Evolutionary conservation across 1,140 invertebrate species (phyloP), one percentile per base, ranked within the genome.

Genomic region (Aphaenogaster ashmeadi): DNA sequence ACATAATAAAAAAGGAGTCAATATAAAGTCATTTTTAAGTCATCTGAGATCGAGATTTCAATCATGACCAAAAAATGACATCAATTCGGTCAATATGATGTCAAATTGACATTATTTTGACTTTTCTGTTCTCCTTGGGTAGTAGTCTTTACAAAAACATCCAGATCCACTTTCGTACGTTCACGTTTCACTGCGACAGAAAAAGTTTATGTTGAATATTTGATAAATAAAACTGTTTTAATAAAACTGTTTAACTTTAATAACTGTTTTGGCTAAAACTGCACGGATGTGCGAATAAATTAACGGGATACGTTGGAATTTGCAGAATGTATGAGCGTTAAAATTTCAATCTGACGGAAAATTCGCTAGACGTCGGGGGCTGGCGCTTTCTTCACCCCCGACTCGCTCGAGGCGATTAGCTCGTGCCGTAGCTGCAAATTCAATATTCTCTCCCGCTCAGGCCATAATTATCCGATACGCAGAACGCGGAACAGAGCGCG

Each of bases 401-500:
- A 21, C 7, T 18, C 64, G 44, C 44, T 50, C 71, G 21, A 47
- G 18, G 18, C 7, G 54, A 84, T 78, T 58, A 21, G 41, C 41
- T 71, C 60, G 60, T 64, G 74, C 44, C 36, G 21, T 50, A 33
- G 41, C 7, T 60, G 78, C 54, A 83, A 87, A 89, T 88, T 77
- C 71, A 77, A 88, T 88, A 88, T 50, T 77, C 50, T 36, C 33
- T 3, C 79, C 21, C 41, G 60, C 36, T 78, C 36, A 47, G 54
- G 15, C 36, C n/a, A 64, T 72, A 89, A 84, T 89, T 62, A 77
- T 77, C 62, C 79, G 38, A 89, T 47, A n/a, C 15, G 36, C 60
- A 72, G 52, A 13, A 56, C 62, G n/a, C 27, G n/a, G 36, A 50
- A 75, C 58, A 71, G 36, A 67, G 71, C 18, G 52, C 52, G 56